Base-by-base conservation (phyloP, 2,113 vertebrate genomes). In the Phoenicopterus ruber region DNA sequence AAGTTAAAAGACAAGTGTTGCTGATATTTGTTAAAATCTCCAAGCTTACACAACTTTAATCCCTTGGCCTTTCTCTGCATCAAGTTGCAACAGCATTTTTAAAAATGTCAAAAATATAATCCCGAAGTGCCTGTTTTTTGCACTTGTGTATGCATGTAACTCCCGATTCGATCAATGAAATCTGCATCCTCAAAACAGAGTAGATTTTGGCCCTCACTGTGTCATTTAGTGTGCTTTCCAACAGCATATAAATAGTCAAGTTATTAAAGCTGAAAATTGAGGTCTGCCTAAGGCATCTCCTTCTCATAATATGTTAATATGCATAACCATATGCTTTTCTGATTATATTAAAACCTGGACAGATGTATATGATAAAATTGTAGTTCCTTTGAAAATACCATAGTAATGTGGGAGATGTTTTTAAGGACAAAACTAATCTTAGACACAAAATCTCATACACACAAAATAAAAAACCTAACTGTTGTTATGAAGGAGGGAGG, bases 271-370 rank as follows among this genome's bases (percentile, higher is more conserved):
- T 88, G 49, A 82, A 87, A 96, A 92, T 2, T 87, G 58, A 93
- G 49, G 58, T 93, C 84, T 95, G 73, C 73, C 70, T 94, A 69
- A 69, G 5, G 4, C 0, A 0, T 71, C n/a, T 94, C 15, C 16
- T 72, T 94, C 73, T 83, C 54, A 57, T 65, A 81, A 69, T 77
- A 77, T 46, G 54, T 80, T 95, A 81, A 73, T 87, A 91, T 89
- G 80, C 66, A 80, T 87, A 94, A 90, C 89, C 79, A 88, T 72
- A 86, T 96, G 88, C 65, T 96, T 96, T 95, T 86, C 82, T 77
- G 90, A 89, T 87, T 80, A 80, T 69, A 84, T 88, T 88, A 82
- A 95, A 95, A 91, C 42, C 25, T 84, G 62, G 76, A 62, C 25
- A 93, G 77, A 95, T 91, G 54, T 55, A 66, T 72, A 42, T 54